phyloP scores from a whole-genome alignment of 2,888 invertebrate genomes.

The Maniola hyperantus region DNA sequence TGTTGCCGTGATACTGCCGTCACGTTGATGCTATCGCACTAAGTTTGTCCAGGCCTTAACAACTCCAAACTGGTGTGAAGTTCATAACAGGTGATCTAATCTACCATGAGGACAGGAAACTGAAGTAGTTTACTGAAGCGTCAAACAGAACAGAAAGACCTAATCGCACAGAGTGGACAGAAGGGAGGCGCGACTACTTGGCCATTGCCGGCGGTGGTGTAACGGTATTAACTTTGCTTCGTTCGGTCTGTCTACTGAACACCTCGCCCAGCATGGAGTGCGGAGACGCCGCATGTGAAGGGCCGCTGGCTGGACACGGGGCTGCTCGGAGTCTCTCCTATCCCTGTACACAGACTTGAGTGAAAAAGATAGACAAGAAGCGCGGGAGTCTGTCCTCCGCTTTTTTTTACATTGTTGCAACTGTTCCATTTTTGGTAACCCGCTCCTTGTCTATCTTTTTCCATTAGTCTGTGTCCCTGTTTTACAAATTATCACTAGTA shows the following conservation, averaged over 20 bases:
- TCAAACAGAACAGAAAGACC: slow-evolving; percentile 78
- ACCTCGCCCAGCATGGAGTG: slow-evolving; percentile 92
- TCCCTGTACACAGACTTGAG: slow-evolving; percentile 54
- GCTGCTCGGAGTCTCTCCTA: slow-evolving; percentile 74
- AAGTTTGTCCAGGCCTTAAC: background rate
- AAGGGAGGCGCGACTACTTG: slow-evolving; percentile 81
- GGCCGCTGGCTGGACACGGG: slow-evolving; percentile 72
- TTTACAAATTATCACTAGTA: slow-evolving; percentile 77
- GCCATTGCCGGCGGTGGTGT: slow-evolving; percentile 76
- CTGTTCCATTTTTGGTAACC: background rate
- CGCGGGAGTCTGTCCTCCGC: background rate
- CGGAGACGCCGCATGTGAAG: slow-evolving; percentile 89
- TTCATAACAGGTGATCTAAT: slow-evolving; percentile 52
- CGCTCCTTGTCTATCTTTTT: slow-evolving; percentile 8
- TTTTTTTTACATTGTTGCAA: background rate
- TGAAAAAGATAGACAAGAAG: slow-evolving; percentile 9
- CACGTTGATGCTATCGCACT: background rate
- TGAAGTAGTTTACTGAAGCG: slow-evolving; percentile 67
- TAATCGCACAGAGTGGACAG: slow-evolving; percentile 79
- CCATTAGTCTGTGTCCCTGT: slow-evolving; percentile 65
- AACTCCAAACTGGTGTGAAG: slow-evolving; percentile 49
- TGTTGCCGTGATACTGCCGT: background rate
- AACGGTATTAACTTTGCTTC: slow-evolving; percentile 84
- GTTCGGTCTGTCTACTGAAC: slow-evolving; percentile 85
- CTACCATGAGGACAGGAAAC: slow-evolving; percentile 70